These are phyloP conservation scores for Orbicella faveolata DNA, from an alignment of 64 coral and sea anemone genomes.

Conservation along the genomic window DNA sequence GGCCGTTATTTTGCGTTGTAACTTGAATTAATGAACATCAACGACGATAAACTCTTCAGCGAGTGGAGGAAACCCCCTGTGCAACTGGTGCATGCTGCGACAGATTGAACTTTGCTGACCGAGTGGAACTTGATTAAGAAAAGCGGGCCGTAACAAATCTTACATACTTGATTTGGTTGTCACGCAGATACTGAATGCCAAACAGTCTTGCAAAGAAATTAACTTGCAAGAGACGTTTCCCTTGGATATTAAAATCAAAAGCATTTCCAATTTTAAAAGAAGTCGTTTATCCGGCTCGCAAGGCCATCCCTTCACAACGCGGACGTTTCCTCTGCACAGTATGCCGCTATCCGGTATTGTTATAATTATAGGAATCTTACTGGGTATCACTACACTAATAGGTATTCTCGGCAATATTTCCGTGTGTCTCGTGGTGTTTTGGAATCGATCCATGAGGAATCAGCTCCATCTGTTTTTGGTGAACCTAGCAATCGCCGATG, in stretches of 20 bases:
- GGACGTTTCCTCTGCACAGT: not conserved
- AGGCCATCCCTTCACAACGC: not conserved
- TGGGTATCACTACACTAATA: constrained; percentile 82
- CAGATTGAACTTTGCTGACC: too few relatives aligned
- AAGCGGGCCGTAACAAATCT: too few relatives aligned
- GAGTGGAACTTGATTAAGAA: too few relatives aligned
- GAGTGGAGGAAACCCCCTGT: too few relatives aligned
- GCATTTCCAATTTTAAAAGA: not conserved
- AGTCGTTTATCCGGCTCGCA: not conserved
- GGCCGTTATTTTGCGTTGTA: not conserved
- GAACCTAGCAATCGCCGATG: constrained; percentile 86
- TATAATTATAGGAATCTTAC: constrained; percentile 74
- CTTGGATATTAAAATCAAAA: not conserved
- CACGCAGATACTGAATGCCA: too few relatives aligned
- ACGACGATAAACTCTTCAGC: too few relatives aligned
- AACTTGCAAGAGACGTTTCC: too few relatives aligned
- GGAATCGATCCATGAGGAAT: constrained; percentile 78
- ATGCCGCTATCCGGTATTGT: constrained; percentile 57
- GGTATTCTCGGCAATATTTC: constrained; percentile 91
- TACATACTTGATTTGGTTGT: too few relatives aligned
- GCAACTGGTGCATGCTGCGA: too few relatives aligned
- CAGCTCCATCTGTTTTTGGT: constrained; percentile 84
- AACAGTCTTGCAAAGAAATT: not conserved
- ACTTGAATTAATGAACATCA: not conserved
- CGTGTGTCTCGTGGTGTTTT: constrained; percentile 86